Evolutionary conservation across 2,797 vertebrate genomes (phyloP).

Genomic region (Melanotaenia parkinsoni): DNA sequence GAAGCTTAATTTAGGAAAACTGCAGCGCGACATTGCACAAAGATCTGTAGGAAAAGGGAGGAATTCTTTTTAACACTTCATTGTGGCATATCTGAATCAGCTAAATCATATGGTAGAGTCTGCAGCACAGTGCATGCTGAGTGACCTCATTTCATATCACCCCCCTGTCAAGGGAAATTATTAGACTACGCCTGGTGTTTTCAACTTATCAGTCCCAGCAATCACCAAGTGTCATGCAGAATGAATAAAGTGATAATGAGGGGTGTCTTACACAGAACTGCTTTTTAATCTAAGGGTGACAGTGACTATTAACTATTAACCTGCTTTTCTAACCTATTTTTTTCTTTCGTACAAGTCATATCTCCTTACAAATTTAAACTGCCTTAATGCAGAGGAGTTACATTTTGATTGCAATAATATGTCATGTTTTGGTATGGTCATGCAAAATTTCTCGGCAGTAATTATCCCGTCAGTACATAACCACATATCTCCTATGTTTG

Average conservation of each 20-base stretch:
- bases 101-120: constrained; percentile 13
- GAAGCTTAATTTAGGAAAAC: background rate
- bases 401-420: background rate
- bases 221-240: constrained; percentile 28
- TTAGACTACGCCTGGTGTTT: constrained; percentile 30
- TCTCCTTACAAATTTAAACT: background rate
- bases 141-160: constrained; percentile 47
- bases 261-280: constrained; percentile 15
- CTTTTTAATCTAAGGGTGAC: constrained; percentile 11
- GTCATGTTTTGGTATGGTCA: background rate
- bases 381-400: background rate
- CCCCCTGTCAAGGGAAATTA: constrained; percentile 49
- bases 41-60: background rate
- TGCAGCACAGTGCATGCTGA: constrained; percentile 9
- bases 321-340: constrained; percentile 1
- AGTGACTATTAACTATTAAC: constrained; percentile 11
- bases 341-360: background rate
- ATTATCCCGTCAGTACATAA: background rate
- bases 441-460: background rate
- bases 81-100: constrained; percentile 41
- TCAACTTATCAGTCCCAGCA: constrained; percentile 31
- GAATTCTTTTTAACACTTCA: constrained; percentile 1
- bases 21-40: background rate
- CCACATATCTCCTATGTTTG: background rate
- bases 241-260: constrained; percentile 45